Evolutionary conservation across 2,888 invertebrate species (phyloP), one percentile per base, ranked within the genome.

Genomic region (Brachypalpus laphriformis): DNA sequence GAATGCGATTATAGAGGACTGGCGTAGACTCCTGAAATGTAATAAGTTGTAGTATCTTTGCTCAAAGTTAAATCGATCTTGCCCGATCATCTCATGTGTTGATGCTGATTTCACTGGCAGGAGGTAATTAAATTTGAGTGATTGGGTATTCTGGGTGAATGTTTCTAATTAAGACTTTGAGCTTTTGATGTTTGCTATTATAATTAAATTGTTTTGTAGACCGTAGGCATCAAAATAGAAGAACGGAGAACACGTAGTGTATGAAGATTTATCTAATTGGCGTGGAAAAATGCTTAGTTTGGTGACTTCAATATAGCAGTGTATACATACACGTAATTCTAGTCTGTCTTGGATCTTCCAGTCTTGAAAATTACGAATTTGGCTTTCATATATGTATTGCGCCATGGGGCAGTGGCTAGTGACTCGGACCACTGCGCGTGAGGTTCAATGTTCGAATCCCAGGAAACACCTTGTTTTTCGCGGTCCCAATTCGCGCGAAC

Each of bases 101-200:
- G 16, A 16, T 74, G 63, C 16, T 31, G 54, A 54, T 20, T 40
- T 14, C 28, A 8, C 16, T 37, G 59, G 49, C 22, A 57, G 34
- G 20, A 49, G 28, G 68, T 42, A 70, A 70, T 74, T 42, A 74
- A 63, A 40, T 74, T 63, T 42, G 74, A 74, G 16, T 34, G 63
- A 63, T 61, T 61, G 51, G 61, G 3, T 31, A 28, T n/a, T 18
- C 61, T 51, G 40, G 51, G 40, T 34, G 59, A 47, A 37, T 42
- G 34, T 28, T 40, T 66, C 61, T 25, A 40, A 51, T 61, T 42
- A 70, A n/a, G 28, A 8, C 16, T 22, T 20, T 61, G 40, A 72
- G 28, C 8, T 25, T 18, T 18, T n/a, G 54, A 18, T 70, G 56
- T 70, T 70, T 57, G 42, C n/a, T 40, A 57, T 47, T 57, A 54